Percentiles rank a stretch among this genome's conserved stretches.
phyloP scores from a whole-genome alignment of 2,113 vertebrate species.

The Toxotes jaculatrix region DNA sequence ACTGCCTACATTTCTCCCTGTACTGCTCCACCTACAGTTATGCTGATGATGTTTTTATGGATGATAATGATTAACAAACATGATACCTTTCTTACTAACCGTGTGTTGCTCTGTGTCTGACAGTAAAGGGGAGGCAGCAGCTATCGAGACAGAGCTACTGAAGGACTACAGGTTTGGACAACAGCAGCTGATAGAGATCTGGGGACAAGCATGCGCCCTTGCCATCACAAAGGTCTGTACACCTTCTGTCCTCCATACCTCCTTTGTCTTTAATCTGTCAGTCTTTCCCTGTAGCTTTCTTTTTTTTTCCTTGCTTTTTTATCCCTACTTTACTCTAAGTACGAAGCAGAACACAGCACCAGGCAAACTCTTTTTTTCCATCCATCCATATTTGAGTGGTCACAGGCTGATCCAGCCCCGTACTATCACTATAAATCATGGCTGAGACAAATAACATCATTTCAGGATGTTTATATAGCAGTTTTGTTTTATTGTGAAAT shows the following conservation, averaged over 20 bases:
- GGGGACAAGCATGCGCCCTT: slow-evolving; percentile 92
- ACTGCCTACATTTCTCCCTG: background rate
- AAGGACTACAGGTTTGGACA: slow-evolving; percentile 92
- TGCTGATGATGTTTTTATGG: background rate
- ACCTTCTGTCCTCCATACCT: background rate
- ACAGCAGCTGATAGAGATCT: slow-evolving; percentile 95
- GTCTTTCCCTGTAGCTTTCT: background rate
- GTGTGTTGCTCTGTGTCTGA: slow-evolving; percentile 21
- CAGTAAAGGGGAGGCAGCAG: slow-evolving; percentile 89
- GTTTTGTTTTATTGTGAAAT: slow-evolving; percentile 35
- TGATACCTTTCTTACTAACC: background rate
- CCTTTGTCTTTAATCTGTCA: background rate
- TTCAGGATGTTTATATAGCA: slow-evolving; percentile 2
- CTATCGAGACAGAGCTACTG: slow-evolving; percentile 91
- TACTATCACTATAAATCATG: background rate
- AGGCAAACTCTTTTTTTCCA: background rate
- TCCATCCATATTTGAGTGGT: slow-evolving; percentile 17
- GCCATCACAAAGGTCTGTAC: slow-evolving; percentile 91
- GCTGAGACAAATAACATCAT: background rate
- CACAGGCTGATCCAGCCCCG: background rate
- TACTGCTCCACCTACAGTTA: background rate
- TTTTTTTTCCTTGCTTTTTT: rapidly evolving
- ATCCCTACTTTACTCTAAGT: background rate
- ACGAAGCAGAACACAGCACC: background rate
- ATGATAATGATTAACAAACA: background rate